Evolutionary conservation across 2,888 invertebrate species (phyloP).

Genomic region (Eueremaeus valkanovi): DNA sequence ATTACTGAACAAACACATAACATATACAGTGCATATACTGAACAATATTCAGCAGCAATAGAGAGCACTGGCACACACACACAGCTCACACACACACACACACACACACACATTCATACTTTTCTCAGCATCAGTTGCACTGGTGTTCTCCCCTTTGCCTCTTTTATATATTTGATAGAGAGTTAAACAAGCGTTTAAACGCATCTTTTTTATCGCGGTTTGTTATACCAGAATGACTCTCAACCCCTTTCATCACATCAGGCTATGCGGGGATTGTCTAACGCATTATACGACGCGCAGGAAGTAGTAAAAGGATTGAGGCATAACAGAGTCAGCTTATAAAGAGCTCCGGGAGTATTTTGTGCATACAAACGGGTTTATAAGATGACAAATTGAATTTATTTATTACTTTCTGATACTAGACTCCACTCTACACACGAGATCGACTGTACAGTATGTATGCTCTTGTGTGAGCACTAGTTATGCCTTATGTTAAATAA

Average conservation of each 20-base stretch:
- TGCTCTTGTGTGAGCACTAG: too few species aligned
- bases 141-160: conserved; percentile 3
- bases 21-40: neutral
- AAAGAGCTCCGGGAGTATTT: neutral
- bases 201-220: conserved; percentile 30
- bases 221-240: conserved; percentile 29
- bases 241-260: conserved; percentile 24
- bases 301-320: conserved; percentile 22
- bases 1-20: conserved; percentile 1
- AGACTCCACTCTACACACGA: neutral
- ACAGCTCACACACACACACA: neutral
- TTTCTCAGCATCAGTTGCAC: neutral
- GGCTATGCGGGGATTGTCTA: neutral
- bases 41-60: too few species aligned
- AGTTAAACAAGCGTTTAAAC: conserved; percentile 24
- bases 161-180: conserved; percentile 19
- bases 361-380: neutral
- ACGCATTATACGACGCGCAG: neutral
- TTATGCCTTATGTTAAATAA: too few species aligned
- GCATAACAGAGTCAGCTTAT: conserved; percentile 1
- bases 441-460: too few species aligned
- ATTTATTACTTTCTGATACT: conserved; percentile 11
- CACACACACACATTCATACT: conserved; percentile 5
- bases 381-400: conserved; percentile 22
- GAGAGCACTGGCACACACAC: too few species aligned